phyloP scores from a whole-genome alignment of 2,888 invertebrate species.

The Folsomia manolachei region DNA sequence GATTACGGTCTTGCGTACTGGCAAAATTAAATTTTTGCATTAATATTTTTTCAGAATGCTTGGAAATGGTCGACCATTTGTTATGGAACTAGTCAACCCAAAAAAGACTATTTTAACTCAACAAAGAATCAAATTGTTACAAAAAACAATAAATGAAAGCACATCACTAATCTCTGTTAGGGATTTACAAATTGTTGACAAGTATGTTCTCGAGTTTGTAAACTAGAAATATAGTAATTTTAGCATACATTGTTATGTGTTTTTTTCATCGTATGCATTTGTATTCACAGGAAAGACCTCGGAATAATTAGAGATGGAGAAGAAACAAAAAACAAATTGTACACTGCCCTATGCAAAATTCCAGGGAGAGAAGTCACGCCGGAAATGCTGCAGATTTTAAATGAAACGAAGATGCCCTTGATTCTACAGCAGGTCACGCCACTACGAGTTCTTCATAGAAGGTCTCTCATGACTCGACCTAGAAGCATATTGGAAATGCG shows the following conservation, averaged over 20 bases:
- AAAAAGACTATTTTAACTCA: slow-evolving; percentile 58
- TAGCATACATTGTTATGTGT: no score
- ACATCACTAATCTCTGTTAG: slow-evolving; percentile 60
- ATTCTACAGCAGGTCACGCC: slow-evolving; percentile 80
- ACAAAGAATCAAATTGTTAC: slow-evolving; percentile 60
- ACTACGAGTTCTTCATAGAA: slow-evolving; percentile 77
- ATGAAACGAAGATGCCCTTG: slow-evolving; percentile 61
- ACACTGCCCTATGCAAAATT: slow-evolving; percentile 71
- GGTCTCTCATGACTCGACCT: slow-evolving; percentile 69
- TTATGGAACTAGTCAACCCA: slow-evolving; percentile 76
- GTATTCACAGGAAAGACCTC: no score
- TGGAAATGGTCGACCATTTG: slow-evolving; percentile 88
- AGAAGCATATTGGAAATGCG: slow-evolving; percentile 66
- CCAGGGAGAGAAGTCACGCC: slow-evolving; percentile 56
- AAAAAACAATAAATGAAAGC: slow-evolving; percentile 62
- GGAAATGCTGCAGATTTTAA: slow-evolving; percentile 52
- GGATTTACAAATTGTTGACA: slow-evolving; percentile 65
- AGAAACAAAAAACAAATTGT: slow-evolving; percentile 80
- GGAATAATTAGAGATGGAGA: slow-evolving; percentile 90
- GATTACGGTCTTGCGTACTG: not conserved
- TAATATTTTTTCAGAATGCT: slow-evolving; percentile 63
- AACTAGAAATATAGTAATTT: no score
- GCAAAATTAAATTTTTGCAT: not conserved
- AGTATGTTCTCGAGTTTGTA: slow-evolving; percentile 54
- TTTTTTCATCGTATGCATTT: no score